Evolutionary conservation across 2,113 vertebrate genomes (phyloP), one percentile per base, ranked within the genome.

Genomic region (Eira barbara): DNA sequence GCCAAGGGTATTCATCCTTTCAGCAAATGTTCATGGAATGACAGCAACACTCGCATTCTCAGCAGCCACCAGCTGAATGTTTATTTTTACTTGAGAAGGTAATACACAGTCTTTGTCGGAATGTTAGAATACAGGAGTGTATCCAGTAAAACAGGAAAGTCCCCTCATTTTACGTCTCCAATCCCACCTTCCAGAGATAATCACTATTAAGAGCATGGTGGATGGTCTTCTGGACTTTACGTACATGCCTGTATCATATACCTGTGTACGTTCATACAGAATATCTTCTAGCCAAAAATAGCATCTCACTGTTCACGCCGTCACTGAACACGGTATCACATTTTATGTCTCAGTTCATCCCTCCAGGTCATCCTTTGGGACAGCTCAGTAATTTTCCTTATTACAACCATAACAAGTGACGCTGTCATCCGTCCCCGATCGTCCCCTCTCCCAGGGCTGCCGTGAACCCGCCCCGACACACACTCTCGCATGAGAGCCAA

Each of bases 371-470:
- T 15, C 7, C 71, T 88, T 61, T 12, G 36, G 13, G 74, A 71
- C 45, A 29, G 61, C 90, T 76, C 6, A 31, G 15, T 17, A 17
- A 39, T 4, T 36, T 4, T 52, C 55, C 67, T 5, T 2, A 21
- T 34, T 20, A 18, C 4, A 25, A 67, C 17, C 7, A 3, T 3
- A 15, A 23, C 0, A 13, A 57, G 47, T 1, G 13, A 47, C 0
- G 1, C 3, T 42, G 18, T 14, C 14, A 1, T 17, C 45, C 6
- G 6, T 14, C 79, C n/a, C 65, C 42, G 31, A 0, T 36, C 23
- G 69, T 9, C 63, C 27, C 6, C 57, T 6, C 92, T 42, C 8
- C 31, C 0, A 0, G 2, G 1, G n/a, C 89, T 45, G 6, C 52
- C 18, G 0, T 10, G 49, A 20, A 67, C 39, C 29, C 7, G 15